These are phyloP conservation scores for Calephelis virginiensis DNA, from an alignment of 1,140 invertebrate genomes.

Conservation along the genomic window DNA sequence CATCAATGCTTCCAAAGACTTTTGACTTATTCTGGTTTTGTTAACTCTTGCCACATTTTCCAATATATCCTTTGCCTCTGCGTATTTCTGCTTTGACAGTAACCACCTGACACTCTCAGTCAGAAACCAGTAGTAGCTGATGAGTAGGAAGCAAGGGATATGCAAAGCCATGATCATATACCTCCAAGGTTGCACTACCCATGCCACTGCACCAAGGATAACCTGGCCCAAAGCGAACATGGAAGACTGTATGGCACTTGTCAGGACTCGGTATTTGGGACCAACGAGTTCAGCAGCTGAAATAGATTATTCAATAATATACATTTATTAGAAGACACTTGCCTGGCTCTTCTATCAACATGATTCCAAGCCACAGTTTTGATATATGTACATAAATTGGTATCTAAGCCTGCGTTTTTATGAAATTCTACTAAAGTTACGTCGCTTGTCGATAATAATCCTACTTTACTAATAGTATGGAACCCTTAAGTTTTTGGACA, in stretches of 20 bases:
- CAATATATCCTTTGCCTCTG: conserved; percentile 80
- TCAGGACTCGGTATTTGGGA: conserved; percentile 83
- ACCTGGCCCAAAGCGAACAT: conserved; percentile 86
- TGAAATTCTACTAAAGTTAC: too few relatives aligned
- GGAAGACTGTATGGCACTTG: conserved; percentile 83
- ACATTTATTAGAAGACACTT: too few relatives aligned
- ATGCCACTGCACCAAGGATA: conserved; percentile 82
- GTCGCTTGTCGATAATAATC: too few relatives aligned
- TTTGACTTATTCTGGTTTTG: conserved; percentile 78
- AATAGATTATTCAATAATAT: conserved; percentile 31
- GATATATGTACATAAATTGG: too few relatives aligned
- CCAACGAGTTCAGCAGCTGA: conserved; percentile 65
- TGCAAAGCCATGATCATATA: conserved; percentile 83
- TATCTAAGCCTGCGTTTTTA: too few relatives aligned
- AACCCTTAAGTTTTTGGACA: not conserved
- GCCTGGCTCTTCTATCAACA: conserved; percentile 59
- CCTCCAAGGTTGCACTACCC: conserved; percentile 84
- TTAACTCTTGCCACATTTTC: conserved; percentile 82
- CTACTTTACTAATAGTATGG: too few relatives aligned
- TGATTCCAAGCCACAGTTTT: not conserved
- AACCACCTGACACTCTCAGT: conserved; percentile 86
- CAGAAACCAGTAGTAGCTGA: conserved; percentile 81
- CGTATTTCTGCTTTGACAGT: conserved; percentile 82
- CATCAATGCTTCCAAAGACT: conserved; percentile 66
- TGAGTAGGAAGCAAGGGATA: conserved; percentile 80